Base-by-base conservation (phyloP, 2,888 invertebrate genomes). In the Oligia strigilis region DNA sequence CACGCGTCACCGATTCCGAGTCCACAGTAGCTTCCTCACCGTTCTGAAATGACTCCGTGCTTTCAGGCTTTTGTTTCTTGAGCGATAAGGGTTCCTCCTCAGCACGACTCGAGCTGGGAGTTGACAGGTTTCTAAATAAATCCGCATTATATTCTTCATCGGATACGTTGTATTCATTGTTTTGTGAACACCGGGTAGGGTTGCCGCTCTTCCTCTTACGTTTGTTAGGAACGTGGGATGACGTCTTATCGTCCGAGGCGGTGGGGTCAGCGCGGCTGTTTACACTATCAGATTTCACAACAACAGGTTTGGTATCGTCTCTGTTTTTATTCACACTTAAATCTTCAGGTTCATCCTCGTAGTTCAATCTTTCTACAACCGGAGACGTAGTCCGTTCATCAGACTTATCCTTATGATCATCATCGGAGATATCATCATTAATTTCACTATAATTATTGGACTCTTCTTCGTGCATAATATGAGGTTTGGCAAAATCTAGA, bases 151-250 rank as follows among this genome's bases (percentile, higher is more conserved):
- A 96, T 88, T 97, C 97, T 82, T 97, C 97, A 79, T 97, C 97
- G 11, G 97, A 97, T 43, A 95, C 94, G 86, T 92, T 97, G 83
- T 96, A 97, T 92, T 97, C 97, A 86, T 96, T 96, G 83, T 91
- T 96, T 91, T 97, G 97, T 2, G 98, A 98, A 94, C 98, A 98
- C 89, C 98, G 97, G 13, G 98, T 98, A 4, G 98, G 98, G 93
- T 98, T 98, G 91, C 98, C 98, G 89, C 98, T 98, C 94, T 98
- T 98, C 77, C 98, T 97, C 92, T 99, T 99, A 88, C 98, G 97
- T 93, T 98, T 98, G 92, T 97, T 98, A 84, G 98, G 98, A 91
- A 97, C 96, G 82, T 94, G 88, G 40, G 94, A 95, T 69, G 93
- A 94, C 67, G 94, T 94, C 90, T 97, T 97, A 87, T 97, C 97